These are phyloP conservation scores for Xenotilapia flavipinnis DNA, from an alignment of 2,113 vertebrate species.

Conservation along the genomic window DNA sequence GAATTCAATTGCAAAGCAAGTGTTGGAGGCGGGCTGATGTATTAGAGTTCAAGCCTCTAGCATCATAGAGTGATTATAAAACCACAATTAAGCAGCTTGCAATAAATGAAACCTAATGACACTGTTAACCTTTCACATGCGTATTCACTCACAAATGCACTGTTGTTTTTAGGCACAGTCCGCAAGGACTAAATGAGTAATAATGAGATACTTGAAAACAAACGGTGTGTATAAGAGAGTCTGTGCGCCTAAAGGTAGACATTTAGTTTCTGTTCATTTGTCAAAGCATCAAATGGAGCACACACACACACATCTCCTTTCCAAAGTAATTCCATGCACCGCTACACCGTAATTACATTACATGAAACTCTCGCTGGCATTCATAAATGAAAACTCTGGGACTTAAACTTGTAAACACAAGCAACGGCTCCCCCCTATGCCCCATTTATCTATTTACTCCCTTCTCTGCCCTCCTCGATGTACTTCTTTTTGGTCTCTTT, in stretches of 20 bases:
- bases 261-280: background rate
- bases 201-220: background rate
- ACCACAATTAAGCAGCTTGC: background rate
- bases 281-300: background rate
- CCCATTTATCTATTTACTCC: conserved; percentile 20
- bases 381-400: conserved; percentile 14
- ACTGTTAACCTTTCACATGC: background rate
- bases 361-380: background rate
- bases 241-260: background rate
- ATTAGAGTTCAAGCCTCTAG: background rate
- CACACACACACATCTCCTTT: background rate
- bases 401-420: conserved; percentile 30
- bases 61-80: background rate
- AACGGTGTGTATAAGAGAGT: background rate
- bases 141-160: background rate
- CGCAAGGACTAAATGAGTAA: background rate
- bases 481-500: background rate
- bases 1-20: background rate
- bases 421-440: background rate
- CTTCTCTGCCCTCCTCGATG: background rate
- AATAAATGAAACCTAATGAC: background rate
- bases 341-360: background rate
- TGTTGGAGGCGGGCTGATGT: background rate
- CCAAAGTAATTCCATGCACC: background rate
- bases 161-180: background rate